Conservation (phyloP, 2,113 vertebrate species). For the Etheostoma spectabile region DNA sequence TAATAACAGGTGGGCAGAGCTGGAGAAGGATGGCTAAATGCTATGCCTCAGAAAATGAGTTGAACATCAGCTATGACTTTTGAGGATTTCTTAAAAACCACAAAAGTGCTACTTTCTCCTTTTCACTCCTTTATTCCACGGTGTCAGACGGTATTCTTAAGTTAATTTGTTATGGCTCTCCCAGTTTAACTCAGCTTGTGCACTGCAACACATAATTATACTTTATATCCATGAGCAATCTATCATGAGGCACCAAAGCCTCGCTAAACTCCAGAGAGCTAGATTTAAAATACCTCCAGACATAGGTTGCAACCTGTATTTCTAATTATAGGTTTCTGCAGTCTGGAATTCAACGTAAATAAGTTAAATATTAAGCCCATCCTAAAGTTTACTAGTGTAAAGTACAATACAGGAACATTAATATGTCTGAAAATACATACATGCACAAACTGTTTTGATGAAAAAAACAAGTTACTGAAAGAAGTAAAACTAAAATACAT, state of each 20-base stretch:
- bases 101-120: conserved; percentile 52
- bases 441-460: not conserved
- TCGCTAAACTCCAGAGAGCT: conserved; percentile 13
- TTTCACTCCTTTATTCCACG: conserved; percentile 11
- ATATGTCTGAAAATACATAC: not conserved
- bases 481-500: not conserved
- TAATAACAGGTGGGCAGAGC: conserved; percentile 49
- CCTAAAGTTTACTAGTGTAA: not conserved
- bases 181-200: conserved; percentile 30
- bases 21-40: not conserved
- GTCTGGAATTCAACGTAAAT: conserved; percentile 12
- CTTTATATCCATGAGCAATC: conserved; percentile 5
- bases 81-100: conserved; percentile 58
- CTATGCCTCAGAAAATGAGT: conserved; percentile 16
- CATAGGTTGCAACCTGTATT: not conserved
- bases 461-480: not conserved
- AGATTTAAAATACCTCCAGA: conserved; percentile 27
- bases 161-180: conserved; percentile 60
- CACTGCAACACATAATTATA: conserved; percentile 66
- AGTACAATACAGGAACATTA: no score
- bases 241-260: not conserved
- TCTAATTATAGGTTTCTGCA: conserved; percentile 18
- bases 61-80: conserved; percentile 50
- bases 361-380: fast-evolving
- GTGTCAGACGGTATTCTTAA: conserved; percentile 50